Evolutionary conservation across 2,888 invertebrate species (phyloP), one percentile per base, ranked within the genome.

Genomic region (Agrochola circellaris): DNA sequence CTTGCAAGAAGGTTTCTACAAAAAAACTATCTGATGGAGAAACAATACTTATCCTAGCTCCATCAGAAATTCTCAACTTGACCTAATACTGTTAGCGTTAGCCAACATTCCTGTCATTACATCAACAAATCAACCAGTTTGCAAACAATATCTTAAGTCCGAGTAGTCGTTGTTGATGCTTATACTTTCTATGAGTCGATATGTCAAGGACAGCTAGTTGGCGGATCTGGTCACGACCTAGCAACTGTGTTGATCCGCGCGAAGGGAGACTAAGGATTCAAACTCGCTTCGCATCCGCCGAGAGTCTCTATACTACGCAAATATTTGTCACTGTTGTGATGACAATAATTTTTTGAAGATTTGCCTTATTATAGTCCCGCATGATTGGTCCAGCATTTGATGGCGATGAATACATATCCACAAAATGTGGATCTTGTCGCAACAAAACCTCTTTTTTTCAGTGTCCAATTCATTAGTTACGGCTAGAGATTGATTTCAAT

Each of bases 171-270:
- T 84, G 90, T 90, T 88, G 92, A 92, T 91, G 90, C 76, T 92
- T 92, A 66, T 90, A 95, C 96, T 96, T 95, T 96, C 96, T 95
- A 95, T 88, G 87, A 89, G 89, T 89, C 91, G 92, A 94, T 95
- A 94, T 96, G 96, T 96, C 96, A 96, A 96, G 96, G 96, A 92
- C 95, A 91, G 86, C 94, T 42, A 61, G 84, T 73, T 85, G 42
- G 73, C 77, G 34, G 69, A 62, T 65, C 83, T 86, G 69, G 83
- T 84, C 83, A 84, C 83, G 83, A 84, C 87, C 79, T 79, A 84
- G 84, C 83, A 78, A 69, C 83, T 34, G 64, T 20, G n/a, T 51
- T 68, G 45, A 26, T 51, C 54, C 34, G 23, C 45, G 34, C 34
- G 30, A 54, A 56, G 42, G 67, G 54, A 76, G 11, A 62, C 54